Base-by-base conservation (phyloP, 2,888 invertebrate species). In the Timema cristinae region DNA sequence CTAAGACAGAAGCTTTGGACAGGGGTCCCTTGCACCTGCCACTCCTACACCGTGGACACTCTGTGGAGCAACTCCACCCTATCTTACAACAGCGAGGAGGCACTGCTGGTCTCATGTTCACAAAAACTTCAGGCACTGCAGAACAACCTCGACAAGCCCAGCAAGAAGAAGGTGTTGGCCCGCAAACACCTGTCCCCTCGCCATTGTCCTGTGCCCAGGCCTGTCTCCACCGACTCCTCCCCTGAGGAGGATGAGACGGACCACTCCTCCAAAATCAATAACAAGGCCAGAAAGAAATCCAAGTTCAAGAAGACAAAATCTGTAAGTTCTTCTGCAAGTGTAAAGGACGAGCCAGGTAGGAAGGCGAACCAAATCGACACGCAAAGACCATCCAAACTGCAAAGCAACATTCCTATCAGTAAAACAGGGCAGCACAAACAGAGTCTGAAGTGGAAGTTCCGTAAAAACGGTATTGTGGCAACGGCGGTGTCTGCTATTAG, bases 1-100 rank as follows among this genome's bases (percentile, higher is more conserved):
- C 79, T 92, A 50, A 90, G 89, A 79, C 90, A 89, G 80, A 90
- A 90, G 81, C 85, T 92, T 67, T 93, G 93, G 93, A 89, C 89
- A 5, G 75, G 76, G 5, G 69, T 74, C 15, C 74, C 75, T 15
- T 75, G 75, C 61, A 68, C 49, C 15, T 74, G 74, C 48, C 73
- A 74, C 52, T 66, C 61, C 13, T 52, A 70, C 15, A 67, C 61
- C 47, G 50, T 68, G 11, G 66, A 73, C 16, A 71, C 73, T 6
- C 72, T 68, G 48, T 74, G 74, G 74, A 74, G 74, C 32, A 50
- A 66, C 5, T 16, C 49, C 8, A 52, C 56, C 13, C 49, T 67
- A 5, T 50, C 51, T 13, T n/a, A 15, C n/a, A 47, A 49, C 10
- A 48, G 56, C 5, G 66, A 73, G 50, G 72, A 67, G 7, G 67